These are phyloP conservation scores for Merluccius polli DNA, from an alignment of 2,797 vertebrate species.

Conservation along the genomic window DNA sequence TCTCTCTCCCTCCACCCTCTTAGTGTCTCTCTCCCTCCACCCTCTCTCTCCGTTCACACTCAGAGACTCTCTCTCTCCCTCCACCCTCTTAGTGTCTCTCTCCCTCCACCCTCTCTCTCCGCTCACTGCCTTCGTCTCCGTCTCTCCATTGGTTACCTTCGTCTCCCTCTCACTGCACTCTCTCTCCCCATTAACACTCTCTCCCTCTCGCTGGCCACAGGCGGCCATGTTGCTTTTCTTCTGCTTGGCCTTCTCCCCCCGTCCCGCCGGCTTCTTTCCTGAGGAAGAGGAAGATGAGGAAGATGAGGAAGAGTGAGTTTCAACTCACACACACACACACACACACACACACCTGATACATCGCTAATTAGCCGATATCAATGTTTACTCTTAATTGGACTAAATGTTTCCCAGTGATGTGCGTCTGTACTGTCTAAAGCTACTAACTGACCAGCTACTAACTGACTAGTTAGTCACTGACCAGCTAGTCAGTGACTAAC, in stretches of 20 bases:
- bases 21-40: neutral
- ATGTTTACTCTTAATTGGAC: no score
- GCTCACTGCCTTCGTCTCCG: slow-evolving; percentile 55
- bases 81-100: neutral
- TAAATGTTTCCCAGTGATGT: no score
- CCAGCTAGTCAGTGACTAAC: no score
- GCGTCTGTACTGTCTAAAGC: no score
- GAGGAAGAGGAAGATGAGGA: slow-evolving; percentile 2
- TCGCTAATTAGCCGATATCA: no score
- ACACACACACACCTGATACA: no score
- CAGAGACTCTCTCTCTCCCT: neutral
- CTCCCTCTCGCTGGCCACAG: neutral
- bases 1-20: neutral
- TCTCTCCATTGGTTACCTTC: neutral
- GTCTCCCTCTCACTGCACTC: neutral
- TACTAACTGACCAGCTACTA: no score
- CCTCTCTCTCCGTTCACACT: no score
- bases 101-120: slow-evolving; percentile 59
- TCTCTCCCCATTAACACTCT: slow-evolving; percentile 59
- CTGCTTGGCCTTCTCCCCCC: slow-evolving; percentile 84
- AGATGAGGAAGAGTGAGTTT: neutral
- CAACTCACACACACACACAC: no score
- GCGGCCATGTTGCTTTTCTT: slow-evolving; percentile 81
- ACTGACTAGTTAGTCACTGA: no score
- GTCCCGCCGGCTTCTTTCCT: slow-evolving; percentile 85